A percentile compares a stretch with the other conserved stretches of the same genome.
Conservation (phyloP, 1,140 invertebrate species). For the Micrasema longulum region DNA sequence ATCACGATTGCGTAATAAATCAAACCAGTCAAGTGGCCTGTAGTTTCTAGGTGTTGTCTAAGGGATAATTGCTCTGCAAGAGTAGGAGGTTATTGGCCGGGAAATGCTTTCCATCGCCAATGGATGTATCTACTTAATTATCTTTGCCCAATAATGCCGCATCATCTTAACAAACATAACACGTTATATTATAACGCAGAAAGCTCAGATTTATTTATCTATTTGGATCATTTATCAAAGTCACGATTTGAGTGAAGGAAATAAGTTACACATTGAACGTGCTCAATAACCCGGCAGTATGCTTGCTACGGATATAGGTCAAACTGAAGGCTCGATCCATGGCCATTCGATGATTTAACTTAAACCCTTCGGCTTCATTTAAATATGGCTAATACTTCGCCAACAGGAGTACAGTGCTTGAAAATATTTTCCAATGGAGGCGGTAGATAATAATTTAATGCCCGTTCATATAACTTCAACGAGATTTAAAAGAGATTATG, state of each 20-base stretch:
- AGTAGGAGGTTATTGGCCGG: constrained; percentile 27
- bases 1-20: constrained; percentile 53
- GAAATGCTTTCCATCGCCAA: constrained; percentile 16
- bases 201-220: constrained; percentile 19
- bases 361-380: no score
- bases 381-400: no score
- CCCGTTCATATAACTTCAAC: no score
- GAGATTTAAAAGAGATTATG: no score
- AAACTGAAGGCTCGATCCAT: no score
- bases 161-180: constrained; percentile 20
- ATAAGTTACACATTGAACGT: constrained; percentile 5
- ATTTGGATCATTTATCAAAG: constrained; percentile 22
- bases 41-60: constrained; percentile 21
- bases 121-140: constrained; percentile 17
- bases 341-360: no score
- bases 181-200: neutral
- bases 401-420: no score
- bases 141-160: constrained; percentile 18
- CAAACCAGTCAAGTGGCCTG: constrained; percentile 47
- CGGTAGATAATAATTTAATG: no score
- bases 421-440: no score
- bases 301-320: no score
- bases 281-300: neutral
- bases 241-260: constrained; percentile 21
- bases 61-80: constrained; percentile 21